Percentiles rank a stretch among this genome's conserved stretches.
These are phyloP conservation scores for Bimastos eiseni DNA, from an alignment of 2,888 invertebrate genomes.

Conservation along the genomic window DNA sequence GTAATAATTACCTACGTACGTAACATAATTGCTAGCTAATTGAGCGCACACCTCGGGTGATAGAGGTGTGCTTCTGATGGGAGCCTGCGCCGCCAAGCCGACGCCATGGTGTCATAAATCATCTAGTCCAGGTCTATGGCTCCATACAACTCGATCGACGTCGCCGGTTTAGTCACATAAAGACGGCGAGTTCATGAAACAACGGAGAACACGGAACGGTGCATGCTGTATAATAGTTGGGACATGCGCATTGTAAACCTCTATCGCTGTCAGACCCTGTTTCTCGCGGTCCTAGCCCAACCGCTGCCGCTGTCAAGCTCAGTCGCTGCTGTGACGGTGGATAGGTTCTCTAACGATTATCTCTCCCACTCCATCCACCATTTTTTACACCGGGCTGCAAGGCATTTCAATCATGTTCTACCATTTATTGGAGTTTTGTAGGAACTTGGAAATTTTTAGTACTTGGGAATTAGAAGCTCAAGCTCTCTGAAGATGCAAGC, in stretches of 20 bases:
- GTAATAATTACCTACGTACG: not conserved
- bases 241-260: not conserved
- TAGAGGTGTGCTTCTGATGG: not conserved
- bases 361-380: not conserved
- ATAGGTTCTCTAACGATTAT: not conserved
- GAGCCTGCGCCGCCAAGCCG: not conserved
- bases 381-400: not conserved
- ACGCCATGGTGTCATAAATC: not conserved
- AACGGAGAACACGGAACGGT: not conserved
- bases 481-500: too few species aligned
- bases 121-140: not conserved
- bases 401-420: too few species aligned
- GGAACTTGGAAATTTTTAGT: too few species aligned
- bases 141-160: not conserved
- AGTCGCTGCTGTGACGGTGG: not conserved
- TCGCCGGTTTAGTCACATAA: not conserved
- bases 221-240: not conserved
- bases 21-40: constrained; percentile 13
- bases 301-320: not conserved
- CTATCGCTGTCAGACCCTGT: not conserved
- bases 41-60: not conserved
- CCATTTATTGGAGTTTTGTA: too few species aligned
- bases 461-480: too few species aligned
- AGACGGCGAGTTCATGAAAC: not conserved
- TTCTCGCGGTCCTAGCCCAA: not conserved